phyloP scores from a whole-genome alignment of 2,113 vertebrate genomes.

The Malurus cyaneus region DNA sequence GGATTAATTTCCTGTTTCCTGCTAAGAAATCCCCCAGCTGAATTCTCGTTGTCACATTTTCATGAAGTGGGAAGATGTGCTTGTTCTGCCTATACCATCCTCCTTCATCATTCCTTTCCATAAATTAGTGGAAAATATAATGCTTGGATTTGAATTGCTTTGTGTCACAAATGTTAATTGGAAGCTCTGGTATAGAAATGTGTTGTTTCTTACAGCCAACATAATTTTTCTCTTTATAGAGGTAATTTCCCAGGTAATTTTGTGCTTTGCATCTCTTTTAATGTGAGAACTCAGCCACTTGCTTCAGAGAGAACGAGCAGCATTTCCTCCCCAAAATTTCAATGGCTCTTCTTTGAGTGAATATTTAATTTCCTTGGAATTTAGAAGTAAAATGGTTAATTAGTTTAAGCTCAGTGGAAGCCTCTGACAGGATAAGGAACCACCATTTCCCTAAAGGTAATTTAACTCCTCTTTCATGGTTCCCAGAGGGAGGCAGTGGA shows the following conservation, averaged over 20 bases:
- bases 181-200: neutral
- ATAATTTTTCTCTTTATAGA: neutral
- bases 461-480: neutral
- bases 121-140: neutral
- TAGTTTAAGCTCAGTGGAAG: conserved; percentile 31
- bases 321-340: neutral
- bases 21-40: neutral
- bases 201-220: neutral
- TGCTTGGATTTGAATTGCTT: neutral
- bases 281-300: neutral
- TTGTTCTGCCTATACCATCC: neutral
- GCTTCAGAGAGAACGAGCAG: neutral
- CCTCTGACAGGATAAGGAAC: neutral
- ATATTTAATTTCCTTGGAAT: conserved; percentile 31
- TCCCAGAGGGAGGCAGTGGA: conserved; percentile 19
- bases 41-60: neutral
- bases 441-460: neutral
- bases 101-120: neutral
- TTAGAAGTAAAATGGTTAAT: conserved; percentile 38
- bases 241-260: neutral
- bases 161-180: neutral
- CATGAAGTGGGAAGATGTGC: neutral
- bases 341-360: neutral
- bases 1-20: neutral
- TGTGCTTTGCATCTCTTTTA: neutral